phyloP scores from a whole-genome alignment of 2,797 vertebrate genomes.

The Liasis olivaceus region DNA sequence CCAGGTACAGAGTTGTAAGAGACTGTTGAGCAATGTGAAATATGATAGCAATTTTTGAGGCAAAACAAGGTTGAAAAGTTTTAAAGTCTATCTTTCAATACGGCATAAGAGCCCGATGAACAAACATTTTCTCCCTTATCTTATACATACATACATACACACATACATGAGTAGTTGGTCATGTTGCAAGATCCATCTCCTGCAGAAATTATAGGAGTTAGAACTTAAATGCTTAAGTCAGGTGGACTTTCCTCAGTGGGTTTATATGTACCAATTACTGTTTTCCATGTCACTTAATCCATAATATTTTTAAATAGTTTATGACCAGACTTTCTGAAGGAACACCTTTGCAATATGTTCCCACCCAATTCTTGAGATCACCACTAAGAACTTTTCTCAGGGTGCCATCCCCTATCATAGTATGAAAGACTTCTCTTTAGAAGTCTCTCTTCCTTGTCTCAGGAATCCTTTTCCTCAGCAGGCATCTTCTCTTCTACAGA shows the following conservation, averaged over 20 bases:
- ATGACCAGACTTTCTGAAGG: neutral
- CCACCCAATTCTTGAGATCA: neutral
- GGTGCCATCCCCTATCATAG: neutral
- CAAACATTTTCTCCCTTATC: neutral
- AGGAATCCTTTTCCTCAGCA: neutral
- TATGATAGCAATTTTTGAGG: neutral
- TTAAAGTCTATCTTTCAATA: neutral
- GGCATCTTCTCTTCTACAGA: neutral
- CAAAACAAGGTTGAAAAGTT: neutral
- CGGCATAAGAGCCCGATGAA: neutral
- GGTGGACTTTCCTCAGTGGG: neutral
- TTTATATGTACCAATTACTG: neutral
- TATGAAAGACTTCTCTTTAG: neutral
- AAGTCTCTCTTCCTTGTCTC: neutral
- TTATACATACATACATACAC: too few relatives aligned
- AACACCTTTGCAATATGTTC: neutral
- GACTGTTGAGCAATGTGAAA: neutral
- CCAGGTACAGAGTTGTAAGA: neutral
- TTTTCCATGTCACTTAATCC: neutral
- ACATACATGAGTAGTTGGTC: neutral
- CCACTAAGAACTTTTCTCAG: neutral
- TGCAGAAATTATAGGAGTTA: neutral
- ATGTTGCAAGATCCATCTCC: neutral
- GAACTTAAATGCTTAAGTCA: neutral
- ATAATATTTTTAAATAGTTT: neutral